Base-by-base conservation (phyloP, 2,797 vertebrate genomes). In the Hozukius guyotensis region DNA sequence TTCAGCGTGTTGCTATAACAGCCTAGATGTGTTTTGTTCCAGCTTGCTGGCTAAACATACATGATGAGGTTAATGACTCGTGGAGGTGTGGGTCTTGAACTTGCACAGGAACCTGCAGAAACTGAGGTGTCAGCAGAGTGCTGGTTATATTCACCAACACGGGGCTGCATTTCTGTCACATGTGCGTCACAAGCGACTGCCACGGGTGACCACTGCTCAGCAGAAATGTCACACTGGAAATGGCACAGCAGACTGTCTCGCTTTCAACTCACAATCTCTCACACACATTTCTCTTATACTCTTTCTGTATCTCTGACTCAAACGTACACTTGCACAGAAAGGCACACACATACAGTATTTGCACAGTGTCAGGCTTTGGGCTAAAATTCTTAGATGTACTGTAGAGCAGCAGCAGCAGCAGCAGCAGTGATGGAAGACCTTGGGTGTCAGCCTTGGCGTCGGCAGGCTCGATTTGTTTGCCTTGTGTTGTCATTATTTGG, bases 111-210 rank as follows among this genome's bases (percentile, higher is more conserved):
- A 69, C 60, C 85, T 85, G 76, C 81, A 78, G 81, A 88, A 91
- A 90, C 53, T 22, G 81, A 85, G 59, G 83, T 36, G 85, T 94
- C 94, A 93, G 93, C 94, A 93, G 46, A 80, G 79, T 1, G 12
- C 81, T 14, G 68, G 89, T 72, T 60, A 74, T 83, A 85, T 59
- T 85, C 89, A 92, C 89, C 82, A 80, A 84, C 63, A 42, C 4
- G 78, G 92, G 89, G 95, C 91, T 93, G 93, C 93, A 89, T 72
- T 91, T 93, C 91, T 93, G 91, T 94, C 93, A 94, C 88, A 74
- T 80, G 81, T 81, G 70, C 77, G 46, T 92, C 92, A 90, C 83
- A 53, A 29, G 1, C 72, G 27, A 77, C 80, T 64, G 72, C 89
- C 86, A 61, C 74, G 84, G 89, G 87, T 92, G 93, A 94, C 94